These are phyloP conservation scores for Ophiodon elongatus DNA, from an alignment of 2,113 vertebrate species.

Conservation along the genomic window DNA sequence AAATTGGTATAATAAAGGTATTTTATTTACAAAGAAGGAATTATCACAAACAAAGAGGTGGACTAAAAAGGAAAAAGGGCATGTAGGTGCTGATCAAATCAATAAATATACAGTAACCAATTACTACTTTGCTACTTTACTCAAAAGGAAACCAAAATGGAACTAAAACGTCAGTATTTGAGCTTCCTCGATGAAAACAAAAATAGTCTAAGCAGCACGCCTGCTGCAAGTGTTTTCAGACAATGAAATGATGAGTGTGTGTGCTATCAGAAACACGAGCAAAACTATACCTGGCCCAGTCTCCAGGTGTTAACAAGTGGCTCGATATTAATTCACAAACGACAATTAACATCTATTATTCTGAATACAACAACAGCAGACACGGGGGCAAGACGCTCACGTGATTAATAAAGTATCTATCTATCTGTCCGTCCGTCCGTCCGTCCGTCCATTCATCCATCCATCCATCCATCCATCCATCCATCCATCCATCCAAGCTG, in stretches of 20 bases:
- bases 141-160: not conserved
- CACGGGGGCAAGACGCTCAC: not conserved
- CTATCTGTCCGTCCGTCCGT: too few relatives aligned
- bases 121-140: not conserved
- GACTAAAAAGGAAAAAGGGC: not conserved
- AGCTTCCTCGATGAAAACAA: not conserved
- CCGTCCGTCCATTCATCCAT: too few relatives aligned
- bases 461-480: too few relatives aligned
- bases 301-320: not conserved
- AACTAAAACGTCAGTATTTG: not conserved
- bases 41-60: not conserved
- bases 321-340: not conserved
- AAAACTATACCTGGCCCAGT: not conserved
- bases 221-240: not conserved
- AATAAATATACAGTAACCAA: not conserved
- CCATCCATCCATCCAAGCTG: not conserved
- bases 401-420: too few relatives aligned
- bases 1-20: not conserved
- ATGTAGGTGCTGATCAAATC: not conserved
- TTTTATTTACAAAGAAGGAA: not conserved
- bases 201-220: not conserved
- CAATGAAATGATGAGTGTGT: not conserved
- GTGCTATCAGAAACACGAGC: not conserved
- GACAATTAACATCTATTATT: not conserved
- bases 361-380: not conserved